These are phyloP conservation scores for Acanthurus leucopareius DNA, from an alignment of 2,797 vertebrate species.

Conservation along the genomic window DNA sequence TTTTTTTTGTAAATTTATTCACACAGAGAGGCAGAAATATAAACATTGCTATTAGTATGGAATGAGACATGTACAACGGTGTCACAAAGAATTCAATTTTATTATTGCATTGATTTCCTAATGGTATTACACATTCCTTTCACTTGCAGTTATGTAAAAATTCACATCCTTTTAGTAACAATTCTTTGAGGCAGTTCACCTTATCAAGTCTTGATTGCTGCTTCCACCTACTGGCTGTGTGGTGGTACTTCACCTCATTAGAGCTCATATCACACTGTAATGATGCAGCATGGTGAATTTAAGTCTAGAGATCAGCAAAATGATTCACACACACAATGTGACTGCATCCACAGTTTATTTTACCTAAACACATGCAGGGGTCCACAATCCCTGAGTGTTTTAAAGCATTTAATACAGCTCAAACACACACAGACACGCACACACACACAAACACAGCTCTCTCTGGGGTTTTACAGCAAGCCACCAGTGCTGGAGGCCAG, in stretches of 20 bases:
- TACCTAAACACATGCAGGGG: neutral
- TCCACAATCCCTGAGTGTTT: conserved; percentile 10
- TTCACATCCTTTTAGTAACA: neutral
- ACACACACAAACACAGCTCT: conserved; percentile 4
- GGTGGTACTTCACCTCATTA: conserved; percentile 40
- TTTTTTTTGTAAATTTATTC: neutral
- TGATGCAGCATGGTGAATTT: neutral
- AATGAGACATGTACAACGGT: neutral
- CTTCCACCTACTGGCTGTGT: conserved; percentile 73
- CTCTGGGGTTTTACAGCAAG: conserved; percentile 53
- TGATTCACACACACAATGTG: neutral
- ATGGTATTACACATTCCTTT: neutral
- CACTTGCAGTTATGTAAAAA: conserved; percentile 5
- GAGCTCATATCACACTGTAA: neutral
- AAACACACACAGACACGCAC: neutral
- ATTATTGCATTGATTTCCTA: neutral
- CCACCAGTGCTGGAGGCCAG: conserved; percentile 49
- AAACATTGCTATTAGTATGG: neutral
- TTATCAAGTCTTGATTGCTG: conserved; percentile 43
- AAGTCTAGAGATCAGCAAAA: neutral
- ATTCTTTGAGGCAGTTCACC: neutral
- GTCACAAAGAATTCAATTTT: neutral
- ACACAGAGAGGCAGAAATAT: neutral
- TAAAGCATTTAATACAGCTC: conserved; percentile 27
- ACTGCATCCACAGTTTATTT: no score